A percentile compares a stretch with the other conserved stretches of the same genome.
Evolutionary conservation across 2,888 invertebrate species (phyloP).

Genomic region (Acanthoscelides obtectus): DNA sequence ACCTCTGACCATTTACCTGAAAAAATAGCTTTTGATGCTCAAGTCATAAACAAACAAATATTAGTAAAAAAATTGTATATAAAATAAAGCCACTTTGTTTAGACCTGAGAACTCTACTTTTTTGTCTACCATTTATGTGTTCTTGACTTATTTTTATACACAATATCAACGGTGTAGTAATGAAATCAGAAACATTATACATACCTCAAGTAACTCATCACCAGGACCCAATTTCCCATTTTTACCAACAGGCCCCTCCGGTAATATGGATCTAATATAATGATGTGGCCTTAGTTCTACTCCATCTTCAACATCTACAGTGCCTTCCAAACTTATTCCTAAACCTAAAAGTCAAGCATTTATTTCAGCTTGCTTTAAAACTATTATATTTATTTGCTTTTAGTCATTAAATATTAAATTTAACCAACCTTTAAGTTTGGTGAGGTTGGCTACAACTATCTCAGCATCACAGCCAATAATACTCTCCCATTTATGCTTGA

Average conservation of each 20-base stretch:
- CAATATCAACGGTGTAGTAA: no score
- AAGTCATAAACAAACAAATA: no score
- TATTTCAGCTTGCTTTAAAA: no score
- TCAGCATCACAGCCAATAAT: slow-evolving; percentile 77
- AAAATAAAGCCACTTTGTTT: no score
- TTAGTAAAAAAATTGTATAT: no score
- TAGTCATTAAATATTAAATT: no score
- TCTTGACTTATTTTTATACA: no score
- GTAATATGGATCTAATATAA: slow-evolving; percentile 92
- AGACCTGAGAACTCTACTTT: no score
- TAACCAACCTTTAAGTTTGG: slow-evolving; percentile 69
- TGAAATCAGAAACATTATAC: background rate
- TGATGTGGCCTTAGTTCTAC: slow-evolving; percentile 97
- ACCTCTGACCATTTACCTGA: slow-evolving; percentile 88
- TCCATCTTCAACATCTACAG: slow-evolving; percentile 94
- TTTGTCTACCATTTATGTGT: no score
- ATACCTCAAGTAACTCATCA: slow-evolving; percentile 88
- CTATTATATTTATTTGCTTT: no score
- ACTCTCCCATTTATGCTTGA: slow-evolving; percentile 74
- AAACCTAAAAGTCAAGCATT: slow-evolving; percentile 48
- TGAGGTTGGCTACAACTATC: slow-evolving; percentile 88
- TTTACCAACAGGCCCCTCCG: slow-evolving; percentile 93
- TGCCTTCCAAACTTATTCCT: slow-evolving; percentile 96
- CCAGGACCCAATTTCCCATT: slow-evolving; percentile 88
- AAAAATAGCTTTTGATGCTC: slow-evolving; percentile 1